Evolutionary conservation across 2,797 vertebrate genomes (phyloP).

Genomic region (Thalassophryne amazonica): DNA sequence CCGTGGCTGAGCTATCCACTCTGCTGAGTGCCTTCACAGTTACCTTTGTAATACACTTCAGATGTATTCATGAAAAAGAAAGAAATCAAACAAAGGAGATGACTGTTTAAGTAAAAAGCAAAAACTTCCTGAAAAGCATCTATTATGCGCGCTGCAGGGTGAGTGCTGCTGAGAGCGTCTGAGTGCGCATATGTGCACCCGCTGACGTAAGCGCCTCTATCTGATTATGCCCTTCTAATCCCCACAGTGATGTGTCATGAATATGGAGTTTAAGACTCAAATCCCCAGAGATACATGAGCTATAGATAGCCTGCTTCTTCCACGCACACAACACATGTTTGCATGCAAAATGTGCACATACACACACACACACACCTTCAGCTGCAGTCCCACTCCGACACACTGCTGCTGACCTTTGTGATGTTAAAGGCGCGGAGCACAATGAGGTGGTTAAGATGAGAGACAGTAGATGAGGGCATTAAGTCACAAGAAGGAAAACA

Average conservation of each 20-base stretch:
- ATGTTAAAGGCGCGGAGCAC: slow-evolving; percentile 34
- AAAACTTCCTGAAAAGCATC: slow-evolving; percentile 37
- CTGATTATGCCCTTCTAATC: slow-evolving; percentile 81
- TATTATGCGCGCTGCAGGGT: slow-evolving; percentile 35
- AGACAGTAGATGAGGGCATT: slow-evolving; percentile 21
- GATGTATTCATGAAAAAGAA: too few relatives aligned
- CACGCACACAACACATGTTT: slow-evolving; percentile 21
- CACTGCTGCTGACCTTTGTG: slow-evolving; percentile 47
- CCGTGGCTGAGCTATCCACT: too few relatives aligned
- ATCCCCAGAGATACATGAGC: slow-evolving; percentile 76
- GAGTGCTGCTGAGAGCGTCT: slow-evolving; percentile 24
- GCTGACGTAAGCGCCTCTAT: slow-evolving; percentile 74
- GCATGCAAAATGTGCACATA: too few relatives aligned
- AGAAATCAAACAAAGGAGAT: too few relatives aligned
- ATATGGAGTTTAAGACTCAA: slow-evolving; percentile 83
- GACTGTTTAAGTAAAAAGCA: slow-evolving; percentile 13
- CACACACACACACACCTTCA: slow-evolving; percentile 27
- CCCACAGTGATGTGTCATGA: slow-evolving; percentile 85
- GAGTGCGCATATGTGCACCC: slow-evolving; percentile 22
- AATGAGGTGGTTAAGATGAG: slow-evolving; percentile 47
- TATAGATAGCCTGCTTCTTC: slow-evolving; percentile 77
- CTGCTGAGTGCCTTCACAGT: too few relatives aligned
- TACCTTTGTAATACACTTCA: too few relatives aligned
- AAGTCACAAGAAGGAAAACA: slow-evolving; percentile 25
- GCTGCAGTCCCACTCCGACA: slow-evolving; percentile 27